Conservation (phyloP, 2,888 invertebrate genomes). For the Tridacna crocea region DNA sequence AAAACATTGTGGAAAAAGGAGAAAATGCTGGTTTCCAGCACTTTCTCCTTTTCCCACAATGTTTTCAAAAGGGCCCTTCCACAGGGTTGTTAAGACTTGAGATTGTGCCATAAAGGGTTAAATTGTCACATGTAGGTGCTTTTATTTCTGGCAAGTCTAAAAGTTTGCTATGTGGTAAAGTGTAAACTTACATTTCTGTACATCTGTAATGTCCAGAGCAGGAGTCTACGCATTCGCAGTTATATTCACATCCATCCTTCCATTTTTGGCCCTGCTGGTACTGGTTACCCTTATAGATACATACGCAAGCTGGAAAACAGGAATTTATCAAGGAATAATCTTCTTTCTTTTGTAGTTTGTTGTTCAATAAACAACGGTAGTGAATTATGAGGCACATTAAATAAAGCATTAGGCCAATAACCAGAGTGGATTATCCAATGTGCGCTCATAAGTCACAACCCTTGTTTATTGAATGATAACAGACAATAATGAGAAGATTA, state of each 20-base stretch:
- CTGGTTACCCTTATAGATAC: constrained; percentile 68
- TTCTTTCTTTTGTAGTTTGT: too few species aligned
- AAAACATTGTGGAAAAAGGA: neutral
- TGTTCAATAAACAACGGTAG: too few species aligned
- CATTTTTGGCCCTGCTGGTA: constrained; percentile 66
- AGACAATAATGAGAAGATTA: too few species aligned
- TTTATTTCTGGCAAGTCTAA: neutral
- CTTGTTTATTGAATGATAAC: too few species aligned
- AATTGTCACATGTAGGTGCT: neutral
- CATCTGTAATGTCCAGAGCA: constrained; percentile 67
- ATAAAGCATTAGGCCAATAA: too few species aligned
- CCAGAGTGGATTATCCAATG: neutral
- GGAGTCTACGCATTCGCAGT: constrained; percentile 67
- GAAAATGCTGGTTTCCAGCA: neutral
- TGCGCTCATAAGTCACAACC: too few species aligned
- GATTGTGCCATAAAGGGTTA: neutral
- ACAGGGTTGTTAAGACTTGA: neutral
- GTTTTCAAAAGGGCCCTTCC: neutral
- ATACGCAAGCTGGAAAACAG: constrained; percentile 51
- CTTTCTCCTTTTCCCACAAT: neutral
- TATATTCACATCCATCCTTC: constrained; percentile 68
- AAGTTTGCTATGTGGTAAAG: neutral
- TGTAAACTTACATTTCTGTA: constrained; percentile 62
- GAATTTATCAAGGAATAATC: too few species aligned
- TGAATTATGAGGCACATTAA: neutral